These are phyloP conservation scores for Noctua janthina DNA, from an alignment of 2,888 invertebrate species.

Conservation along the genomic window DNA sequence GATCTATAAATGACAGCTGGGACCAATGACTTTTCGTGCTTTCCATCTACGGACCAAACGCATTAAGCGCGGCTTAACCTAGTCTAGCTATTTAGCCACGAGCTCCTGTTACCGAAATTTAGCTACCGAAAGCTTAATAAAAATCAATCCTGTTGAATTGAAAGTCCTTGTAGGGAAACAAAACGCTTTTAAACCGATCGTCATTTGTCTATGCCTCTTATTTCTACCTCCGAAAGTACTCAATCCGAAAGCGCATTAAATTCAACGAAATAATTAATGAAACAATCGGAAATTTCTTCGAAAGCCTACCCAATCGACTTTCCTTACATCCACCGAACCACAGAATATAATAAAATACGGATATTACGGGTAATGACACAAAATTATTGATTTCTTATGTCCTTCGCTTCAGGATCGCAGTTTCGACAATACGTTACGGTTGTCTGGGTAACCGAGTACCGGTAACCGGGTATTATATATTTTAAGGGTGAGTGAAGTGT, in stretches of 20 bases:
- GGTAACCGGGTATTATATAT: conserved; percentile 22
- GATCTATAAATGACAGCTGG: not conserved
- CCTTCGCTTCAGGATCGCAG: conserved; percentile 30
- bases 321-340: not conserved
- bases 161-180: not conserved
- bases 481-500: not conserved
- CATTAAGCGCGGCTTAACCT: no score
- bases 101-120: no score
- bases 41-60: not conserved
- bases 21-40: not conserved
- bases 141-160: not conserved
- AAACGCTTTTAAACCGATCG: not conserved
- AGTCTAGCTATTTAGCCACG: no score
- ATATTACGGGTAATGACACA: not conserved
- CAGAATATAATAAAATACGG: not conserved
- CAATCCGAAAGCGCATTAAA: conserved; percentile 8
- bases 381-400: conserved; percentile 44
- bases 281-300: not conserved
- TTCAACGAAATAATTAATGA: not conserved
- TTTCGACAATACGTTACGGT: conserved; percentile 24
- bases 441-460: conserved; percentile 34
- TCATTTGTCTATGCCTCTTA: not conserved
- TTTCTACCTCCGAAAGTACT: not conserved
- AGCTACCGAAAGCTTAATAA: no score
- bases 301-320: not conserved